Conservation (phyloP, 2,888 invertebrate genomes). For the Heliconius sara region DNA sequence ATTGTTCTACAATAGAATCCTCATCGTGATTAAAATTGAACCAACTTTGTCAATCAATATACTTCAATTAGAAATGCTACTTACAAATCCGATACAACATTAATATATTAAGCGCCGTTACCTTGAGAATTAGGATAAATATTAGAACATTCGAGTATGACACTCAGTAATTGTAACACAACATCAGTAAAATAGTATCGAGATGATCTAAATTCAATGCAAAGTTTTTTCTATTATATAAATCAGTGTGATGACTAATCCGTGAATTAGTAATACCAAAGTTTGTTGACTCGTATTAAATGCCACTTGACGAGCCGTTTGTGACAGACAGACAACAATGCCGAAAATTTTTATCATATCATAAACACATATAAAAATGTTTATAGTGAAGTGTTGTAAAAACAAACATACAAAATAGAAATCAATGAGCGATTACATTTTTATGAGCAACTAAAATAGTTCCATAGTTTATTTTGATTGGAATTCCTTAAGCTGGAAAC, state of each 20-base stretch:
- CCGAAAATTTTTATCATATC: conserved; percentile 38
- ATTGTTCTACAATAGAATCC: neutral
- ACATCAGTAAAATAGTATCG: conserved; percentile 13
- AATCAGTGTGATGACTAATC: conserved; percentile 45
- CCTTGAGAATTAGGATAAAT: neutral
- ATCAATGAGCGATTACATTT: conserved; percentile 31
- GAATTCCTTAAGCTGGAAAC: conserved; percentile 2
- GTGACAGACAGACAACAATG: conserved; percentile 44
- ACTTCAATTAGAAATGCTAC: neutral
- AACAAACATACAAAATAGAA: conserved; percentile 40
- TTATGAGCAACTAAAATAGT: conserved; percentile 18
- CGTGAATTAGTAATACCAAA: conserved; percentile 42
- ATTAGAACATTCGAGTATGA: neutral
- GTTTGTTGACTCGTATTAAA: conserved; percentile 46
- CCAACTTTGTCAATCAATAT: neutral
- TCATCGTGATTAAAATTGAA: neutral
- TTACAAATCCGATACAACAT: too few species aligned
- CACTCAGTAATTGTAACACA: neutral
- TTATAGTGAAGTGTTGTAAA: conserved; percentile 35
- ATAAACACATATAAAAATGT: conserved; percentile 47
- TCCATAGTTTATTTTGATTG: conserved; percentile 12
- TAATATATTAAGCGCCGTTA: too few species aligned
- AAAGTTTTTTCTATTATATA: conserved; percentile 39
- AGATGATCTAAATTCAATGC: conserved; percentile 33
- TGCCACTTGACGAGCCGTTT: conserved; percentile 41